Percentiles rank a stretch among this genome's conserved stretches.
Evolutionary conservation across 1,140 invertebrate genomes (phyloP).

Genomic region (Bursaphelenchus mucronatus): DNA sequence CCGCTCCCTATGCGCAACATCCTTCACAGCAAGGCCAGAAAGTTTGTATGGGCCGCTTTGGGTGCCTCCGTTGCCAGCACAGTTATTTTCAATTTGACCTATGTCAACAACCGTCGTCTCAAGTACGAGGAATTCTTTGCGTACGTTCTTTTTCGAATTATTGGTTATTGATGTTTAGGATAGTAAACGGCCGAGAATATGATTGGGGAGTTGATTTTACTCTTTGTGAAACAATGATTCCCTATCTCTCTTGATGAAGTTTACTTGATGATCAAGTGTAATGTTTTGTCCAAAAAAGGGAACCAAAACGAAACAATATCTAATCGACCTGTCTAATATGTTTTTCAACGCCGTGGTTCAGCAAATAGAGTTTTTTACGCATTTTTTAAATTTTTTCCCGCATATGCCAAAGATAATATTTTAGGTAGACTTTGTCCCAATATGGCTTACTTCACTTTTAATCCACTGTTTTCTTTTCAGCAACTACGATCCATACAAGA

Average conservation of each 20-base stretch:
- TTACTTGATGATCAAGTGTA: neutral
- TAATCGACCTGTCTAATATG: neutral
- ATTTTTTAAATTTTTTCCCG: too few species aligned
- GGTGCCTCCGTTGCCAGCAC: constrained; percentile 27
- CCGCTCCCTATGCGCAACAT: constrained; percentile 22
- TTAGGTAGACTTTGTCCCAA: neutral
- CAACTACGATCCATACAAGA: constrained; percentile 55
- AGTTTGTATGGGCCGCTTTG: constrained; percentile 35
- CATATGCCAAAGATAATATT: neutral
- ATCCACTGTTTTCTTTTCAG: constrained; percentile 36
- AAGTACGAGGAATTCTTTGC: constrained; percentile 49
- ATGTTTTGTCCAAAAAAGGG: constrained; percentile 12
- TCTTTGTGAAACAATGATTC: neutral
- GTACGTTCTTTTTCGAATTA: constrained; percentile 37
- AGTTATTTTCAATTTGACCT: constrained; percentile 36
- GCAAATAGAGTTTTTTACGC: neutral
- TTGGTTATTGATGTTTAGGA: constrained; percentile 18
- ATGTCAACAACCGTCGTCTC: constrained; percentile 47
- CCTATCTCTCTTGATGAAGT: neutral
- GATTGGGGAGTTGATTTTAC: constrained; percentile 6
- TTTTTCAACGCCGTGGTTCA: neutral
- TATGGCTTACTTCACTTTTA: constrained; percentile 8
- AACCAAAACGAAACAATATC: neutral
- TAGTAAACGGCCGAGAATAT: neutral
- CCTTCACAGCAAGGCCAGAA: constrained; percentile 24